Base-by-base conservation (phyloP, 2,797 vertebrate species). In the Pempheris klunzingeri region DNA sequence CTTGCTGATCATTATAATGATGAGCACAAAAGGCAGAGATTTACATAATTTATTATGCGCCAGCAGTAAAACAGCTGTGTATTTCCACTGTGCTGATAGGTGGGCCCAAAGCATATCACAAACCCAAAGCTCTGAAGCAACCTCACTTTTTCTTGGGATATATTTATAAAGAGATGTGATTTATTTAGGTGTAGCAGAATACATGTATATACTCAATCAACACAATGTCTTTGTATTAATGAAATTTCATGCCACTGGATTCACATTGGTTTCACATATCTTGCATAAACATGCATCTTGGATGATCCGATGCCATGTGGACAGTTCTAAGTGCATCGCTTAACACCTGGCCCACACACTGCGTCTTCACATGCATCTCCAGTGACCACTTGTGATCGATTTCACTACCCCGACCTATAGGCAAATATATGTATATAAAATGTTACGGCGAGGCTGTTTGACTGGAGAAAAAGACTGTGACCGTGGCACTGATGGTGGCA, bases 1-100 rank as follows among this genome's bases (percentile, higher is more conserved):
- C 46, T 11, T 8, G 22, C 36, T 17, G 57, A 76, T 63, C 73
- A 22, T 72, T 55, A 62, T 39, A 2, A 54, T 64, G 54, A 46
- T 1, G 43, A 26, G 65, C 20, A 55, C 60, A 77, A 63, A 77
- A 72, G 62, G 54, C 60, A 44, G 36, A 67, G 38, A 74, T 79
- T 74, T 79, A 41, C 69, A 78, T 78, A 74, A 75, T 72, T 83
- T 34, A 81, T 74, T 63, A 71, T 20, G 17, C 72, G 52, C 30
- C 53, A 10, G 57, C 32, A 38, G 71, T 52, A 17, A 64, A 46
- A 43, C 24, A 73, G 69, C 71, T 78, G 70, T 55, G 59, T 71
- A 3, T 53, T 20, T 63, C 50, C 53, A 34, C 3, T 39, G 38
- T 4, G 47, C 61, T 71, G 63, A 58, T 43, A 46, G 55, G 17